phyloP scores from a whole-genome alignment of 2,888 invertebrate genomes.

The Lycocerus yunnanus region DNA sequence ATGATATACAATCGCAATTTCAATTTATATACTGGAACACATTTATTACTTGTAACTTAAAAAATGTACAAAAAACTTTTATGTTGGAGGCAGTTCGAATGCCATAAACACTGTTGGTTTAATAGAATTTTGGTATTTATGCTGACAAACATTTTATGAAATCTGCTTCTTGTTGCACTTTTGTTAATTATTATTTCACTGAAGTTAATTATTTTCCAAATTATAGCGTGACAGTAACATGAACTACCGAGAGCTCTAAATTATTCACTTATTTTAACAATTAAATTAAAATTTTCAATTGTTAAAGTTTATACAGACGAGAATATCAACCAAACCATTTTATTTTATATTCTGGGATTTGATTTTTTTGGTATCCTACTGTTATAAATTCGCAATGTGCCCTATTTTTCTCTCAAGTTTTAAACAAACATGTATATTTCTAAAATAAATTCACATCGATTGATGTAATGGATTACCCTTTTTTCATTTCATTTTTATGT shows the following conservation, averaged over 20 bases:
- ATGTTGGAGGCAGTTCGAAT: background rate
- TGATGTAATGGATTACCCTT: background rate
- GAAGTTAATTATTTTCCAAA: background rate
- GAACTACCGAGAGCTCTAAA: background rate
- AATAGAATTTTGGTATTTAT: background rate
- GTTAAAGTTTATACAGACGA: background rate
- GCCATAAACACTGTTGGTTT: background rate
- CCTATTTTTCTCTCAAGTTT: background rate
- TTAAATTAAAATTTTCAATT: background rate
- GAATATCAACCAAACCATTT: background rate
- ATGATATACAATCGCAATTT: too few species aligned
- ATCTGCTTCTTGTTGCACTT: background rate
- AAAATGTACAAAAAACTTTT: too few species aligned
- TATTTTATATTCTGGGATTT: background rate
- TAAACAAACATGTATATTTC: background rate
- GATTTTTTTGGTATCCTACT: background rate
- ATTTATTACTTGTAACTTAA: too few species aligned
- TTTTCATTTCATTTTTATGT: background rate
- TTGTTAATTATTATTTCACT: background rate
- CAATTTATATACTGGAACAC: too few species aligned
- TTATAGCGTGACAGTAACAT: background rate
- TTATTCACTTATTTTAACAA: background rate
- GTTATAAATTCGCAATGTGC: background rate
- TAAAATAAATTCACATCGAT: background rate
- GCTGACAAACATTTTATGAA: background rate